Percentiles rank a stretch among this genome's conserved stretches.
These are phyloP conservation scores for Leptopilina clavipes DNA, from an alignment of 1,140 invertebrate genomes.

Conservation along the genomic window DNA sequence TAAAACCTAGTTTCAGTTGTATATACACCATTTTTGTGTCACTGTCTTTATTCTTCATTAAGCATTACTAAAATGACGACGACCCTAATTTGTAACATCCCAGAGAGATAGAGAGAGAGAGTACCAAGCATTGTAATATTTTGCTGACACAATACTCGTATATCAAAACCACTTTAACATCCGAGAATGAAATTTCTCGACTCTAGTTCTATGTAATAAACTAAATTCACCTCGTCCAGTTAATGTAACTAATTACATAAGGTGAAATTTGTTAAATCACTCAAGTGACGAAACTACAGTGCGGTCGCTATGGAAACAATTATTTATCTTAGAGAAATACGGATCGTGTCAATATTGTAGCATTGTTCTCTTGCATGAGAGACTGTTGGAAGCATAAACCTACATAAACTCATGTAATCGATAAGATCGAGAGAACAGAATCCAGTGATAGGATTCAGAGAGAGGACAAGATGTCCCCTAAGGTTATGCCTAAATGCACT, in stretches of 20 bases:
- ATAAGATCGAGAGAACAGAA: neutral
- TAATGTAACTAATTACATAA: neutral
- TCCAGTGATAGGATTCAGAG: neutral
- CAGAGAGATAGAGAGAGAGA: neutral
- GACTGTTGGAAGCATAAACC: neutral
- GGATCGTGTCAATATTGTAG: neutral
- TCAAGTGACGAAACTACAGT: neutral
- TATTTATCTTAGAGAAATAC: neutral
- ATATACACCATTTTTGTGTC: too few relatives aligned
- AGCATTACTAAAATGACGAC: neutral
- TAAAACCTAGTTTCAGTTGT: too few relatives aligned
- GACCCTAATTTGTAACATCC: neutral
- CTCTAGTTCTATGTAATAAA: neutral
- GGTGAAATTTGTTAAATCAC: neutral
- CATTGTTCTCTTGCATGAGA: neutral
- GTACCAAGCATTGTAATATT: conserved; percentile 6
- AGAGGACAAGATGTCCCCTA: conserved; percentile 5
- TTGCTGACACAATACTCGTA: neutral
- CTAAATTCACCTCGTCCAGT: neutral
- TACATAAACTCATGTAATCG: neutral
- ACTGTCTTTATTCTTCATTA: neutral
- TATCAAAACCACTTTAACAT: conserved; percentile 21
- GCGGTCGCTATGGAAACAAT: neutral
- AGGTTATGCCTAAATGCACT: conserved; percentile 23
- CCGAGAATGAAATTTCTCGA: neutral